phyloP scores from a whole-genome alignment of 2,113 vertebrate genomes.

The Phalacrocorax brasilianus region DNA sequence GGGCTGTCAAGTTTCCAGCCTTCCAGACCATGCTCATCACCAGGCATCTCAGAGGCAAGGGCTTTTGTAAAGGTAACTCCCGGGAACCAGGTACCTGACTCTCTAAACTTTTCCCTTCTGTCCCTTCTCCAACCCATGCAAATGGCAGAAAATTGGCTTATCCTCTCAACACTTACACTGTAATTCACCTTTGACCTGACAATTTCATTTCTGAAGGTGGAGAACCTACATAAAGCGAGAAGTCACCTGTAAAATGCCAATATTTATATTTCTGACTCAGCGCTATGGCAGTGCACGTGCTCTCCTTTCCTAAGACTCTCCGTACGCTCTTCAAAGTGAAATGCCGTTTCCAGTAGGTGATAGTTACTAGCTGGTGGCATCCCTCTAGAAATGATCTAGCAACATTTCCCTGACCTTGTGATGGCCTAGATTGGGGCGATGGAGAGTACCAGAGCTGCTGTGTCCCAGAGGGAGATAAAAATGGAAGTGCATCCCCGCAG shows the following conservation, averaged over 20 bases:
- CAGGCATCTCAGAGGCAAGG: background rate
- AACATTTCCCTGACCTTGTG: fast-evolving
- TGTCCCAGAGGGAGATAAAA: background rate
- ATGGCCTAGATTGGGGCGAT: too few species aligned
- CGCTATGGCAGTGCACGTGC: fast-evolving
- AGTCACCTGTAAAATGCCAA: background rate
- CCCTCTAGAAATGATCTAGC: background rate
- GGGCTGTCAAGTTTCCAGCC: background rate
- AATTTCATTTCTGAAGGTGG: background rate
- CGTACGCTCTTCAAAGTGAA: background rate
- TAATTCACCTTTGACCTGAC: background rate
- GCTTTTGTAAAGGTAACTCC: background rate
- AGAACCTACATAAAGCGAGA: background rate
- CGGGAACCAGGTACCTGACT: background rate
- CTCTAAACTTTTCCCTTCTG: background rate
- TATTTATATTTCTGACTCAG: background rate
- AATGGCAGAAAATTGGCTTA: background rate
- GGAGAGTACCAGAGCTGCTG: background rate
- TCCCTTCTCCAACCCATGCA: background rate
- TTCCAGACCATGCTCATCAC: background rate
- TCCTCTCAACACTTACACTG: background rate
- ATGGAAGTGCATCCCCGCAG: background rate
- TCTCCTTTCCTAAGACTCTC: background rate
- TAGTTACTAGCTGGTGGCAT: background rate
- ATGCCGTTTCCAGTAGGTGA: background rate